A percentile compares a stretch with the other conserved stretches of the same genome.
Evolutionary conservation across 2,888 invertebrate genomes (phyloP).

Genomic region (Desoria tigrina): DNA sequence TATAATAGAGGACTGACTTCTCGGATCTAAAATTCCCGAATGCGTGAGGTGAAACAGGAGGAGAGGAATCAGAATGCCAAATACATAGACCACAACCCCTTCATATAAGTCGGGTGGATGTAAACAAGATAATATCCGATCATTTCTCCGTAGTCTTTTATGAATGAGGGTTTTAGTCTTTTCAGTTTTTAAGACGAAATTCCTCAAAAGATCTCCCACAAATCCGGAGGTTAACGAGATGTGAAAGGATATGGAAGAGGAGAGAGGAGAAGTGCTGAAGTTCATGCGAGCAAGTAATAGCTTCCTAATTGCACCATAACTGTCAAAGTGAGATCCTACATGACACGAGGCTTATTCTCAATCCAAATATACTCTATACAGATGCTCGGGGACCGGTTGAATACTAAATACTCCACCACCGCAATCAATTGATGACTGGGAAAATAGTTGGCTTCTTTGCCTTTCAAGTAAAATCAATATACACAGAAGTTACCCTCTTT

Average conservation of each 20-base stretch:
- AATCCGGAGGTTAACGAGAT: slow-evolving; percentile 20
- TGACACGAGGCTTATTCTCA: slow-evolving; percentile 36
- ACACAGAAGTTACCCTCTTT: background rate
- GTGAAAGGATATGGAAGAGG: slow-evolving; percentile 16
- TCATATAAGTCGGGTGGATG: slow-evolving; percentile 11
- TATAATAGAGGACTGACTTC: too few relatives aligned
- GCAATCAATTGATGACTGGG: background rate
- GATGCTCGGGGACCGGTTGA: too few relatives aligned
- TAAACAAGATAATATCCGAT: slow-evolving; percentile 13
- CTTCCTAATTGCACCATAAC: slow-evolving; percentile 43
- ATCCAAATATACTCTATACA: too few relatives aligned
- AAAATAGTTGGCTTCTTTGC: background rate
- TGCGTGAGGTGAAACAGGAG: background rate
- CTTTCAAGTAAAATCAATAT: background rate
- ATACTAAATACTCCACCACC: too few relatives aligned
- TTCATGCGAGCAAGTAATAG: slow-evolving; percentile 39
- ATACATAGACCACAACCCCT: slow-evolving; percentile 10
- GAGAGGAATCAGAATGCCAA: slow-evolving; percentile 1
- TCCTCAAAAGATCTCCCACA: background rate
- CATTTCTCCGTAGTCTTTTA: background rate
- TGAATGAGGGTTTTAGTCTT: slow-evolving; percentile 13
- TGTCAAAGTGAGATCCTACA: slow-evolving; percentile 42
- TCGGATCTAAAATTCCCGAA: too few relatives aligned
- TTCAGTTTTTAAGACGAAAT: slow-evolving; percentile 14
- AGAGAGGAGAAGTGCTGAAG: slow-evolving; percentile 30